Percentiles rank a stretch among this genome's conserved stretches.
Conservation (phyloP, 2,888 invertebrate species). For the Elysia crispata region DNA sequence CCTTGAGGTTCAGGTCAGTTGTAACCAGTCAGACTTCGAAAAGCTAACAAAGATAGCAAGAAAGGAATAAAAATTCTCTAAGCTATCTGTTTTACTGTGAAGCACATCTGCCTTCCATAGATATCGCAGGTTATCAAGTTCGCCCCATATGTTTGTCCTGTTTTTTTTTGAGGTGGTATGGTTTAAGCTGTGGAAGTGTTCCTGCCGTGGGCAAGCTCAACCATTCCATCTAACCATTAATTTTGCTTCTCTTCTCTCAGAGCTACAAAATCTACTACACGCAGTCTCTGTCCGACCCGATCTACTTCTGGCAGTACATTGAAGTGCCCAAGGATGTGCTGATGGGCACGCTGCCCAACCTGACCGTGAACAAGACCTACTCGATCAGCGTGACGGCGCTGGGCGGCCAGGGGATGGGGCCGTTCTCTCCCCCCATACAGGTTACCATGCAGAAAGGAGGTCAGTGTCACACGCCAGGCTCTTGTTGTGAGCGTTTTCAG, state of each 20-base stretch:
- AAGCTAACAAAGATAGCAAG: too few species aligned
- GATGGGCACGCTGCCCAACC: slow-evolving; percentile 93
- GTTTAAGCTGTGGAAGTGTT: too few species aligned
- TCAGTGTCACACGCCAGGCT: slow-evolving; percentile 57
- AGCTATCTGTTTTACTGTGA: too few species aligned
- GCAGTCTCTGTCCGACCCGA: slow-evolving; percentile 89
- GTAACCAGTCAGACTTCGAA: too few species aligned
- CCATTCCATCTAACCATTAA: too few species aligned
- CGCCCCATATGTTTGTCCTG: too few species aligned
- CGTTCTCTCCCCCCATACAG: slow-evolving; percentile 96
- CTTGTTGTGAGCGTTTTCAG: neutral
- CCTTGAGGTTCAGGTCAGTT: too few species aligned
- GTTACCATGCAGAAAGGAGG: slow-evolving; percentile 96
- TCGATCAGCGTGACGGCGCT: slow-evolving; percentile 87
- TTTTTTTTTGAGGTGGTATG: too few species aligned
- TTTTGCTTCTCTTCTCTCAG: slow-evolving; percentile 79
- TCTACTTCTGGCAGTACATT: slow-evolving; percentile 94
- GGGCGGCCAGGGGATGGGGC: slow-evolving; percentile 96
- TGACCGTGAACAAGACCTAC: slow-evolving; percentile 94
- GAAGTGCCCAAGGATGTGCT: slow-evolving; percentile 88
- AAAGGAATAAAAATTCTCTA: too few species aligned
- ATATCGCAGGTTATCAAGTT: too few species aligned
- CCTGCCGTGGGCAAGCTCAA: too few species aligned
- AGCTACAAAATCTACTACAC: slow-evolving; percentile 98
- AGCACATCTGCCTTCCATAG: too few species aligned